Evolutionary conservation across 2,113 vertebrate genomes (phyloP), one percentile per base, ranked within the genome.

Genomic region (Gasterosteus nipponicus): DNA sequence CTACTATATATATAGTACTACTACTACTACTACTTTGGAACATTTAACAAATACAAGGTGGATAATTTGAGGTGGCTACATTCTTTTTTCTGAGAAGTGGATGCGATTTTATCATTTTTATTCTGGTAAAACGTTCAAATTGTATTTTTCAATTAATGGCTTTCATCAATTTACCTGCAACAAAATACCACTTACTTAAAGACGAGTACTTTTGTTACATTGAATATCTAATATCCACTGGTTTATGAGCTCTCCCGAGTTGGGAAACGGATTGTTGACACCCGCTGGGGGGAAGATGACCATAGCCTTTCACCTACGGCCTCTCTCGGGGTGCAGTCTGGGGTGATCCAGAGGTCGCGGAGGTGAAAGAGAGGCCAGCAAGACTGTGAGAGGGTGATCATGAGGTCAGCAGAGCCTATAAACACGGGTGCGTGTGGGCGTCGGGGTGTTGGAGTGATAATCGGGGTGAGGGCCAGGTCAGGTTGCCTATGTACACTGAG

Each of bases 281-380:
- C 83, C 77, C 54, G 58, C 69, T 68, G 69, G 73, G 80, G 79
- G 76, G 65, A 67, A 75, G 72, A 79, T 62, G 72, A 76, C 85
- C 46, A 35, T 35, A 77, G 65, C 71, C 78, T 73, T 75, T 79
- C 73, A 86, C 84, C 80, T 70, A 42, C 72, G 49, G 73, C 31
- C 62, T 93, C 82, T 86, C 82, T 87, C 58, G 56, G 83, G 89
- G 62, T 74, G 51, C 62, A 83, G 75, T 82, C 87, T 89, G 70
- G 73, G 84, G 90, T 90, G 79, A 90, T 64, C 67, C 19, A 58
- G 59, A 89, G 96, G 95, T 95, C 94, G 92, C 22, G 75, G 83
- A 76, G 95, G 95, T 96, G 93, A 96, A 79, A 39, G 62, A 73
- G 91, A 96, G 95, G 95, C 96, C 95, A 95, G 77, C 59, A 76